Evolutionary conservation across 2,888 invertebrate species (phyloP).

Genomic region (Drosophila kambysellisi): DNA sequence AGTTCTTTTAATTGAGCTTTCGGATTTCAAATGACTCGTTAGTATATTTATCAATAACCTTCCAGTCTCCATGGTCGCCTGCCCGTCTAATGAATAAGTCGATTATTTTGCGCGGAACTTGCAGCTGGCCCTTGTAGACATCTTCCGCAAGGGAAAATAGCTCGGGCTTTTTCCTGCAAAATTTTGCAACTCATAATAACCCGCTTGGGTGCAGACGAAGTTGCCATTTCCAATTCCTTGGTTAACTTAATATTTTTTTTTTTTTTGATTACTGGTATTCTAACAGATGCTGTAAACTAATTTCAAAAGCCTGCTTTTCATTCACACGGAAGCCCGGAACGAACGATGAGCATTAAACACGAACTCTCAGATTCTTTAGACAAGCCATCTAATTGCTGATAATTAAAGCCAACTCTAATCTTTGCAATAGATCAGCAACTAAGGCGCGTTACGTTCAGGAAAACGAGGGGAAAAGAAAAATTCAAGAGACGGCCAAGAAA

Average conservation of each 20-base stretch:
- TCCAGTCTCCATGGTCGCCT: constrained; percentile 37
- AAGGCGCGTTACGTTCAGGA: background rate
- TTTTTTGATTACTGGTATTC: background rate
- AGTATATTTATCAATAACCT: constrained; percentile 48
- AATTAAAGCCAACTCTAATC: constrained; percentile 2
- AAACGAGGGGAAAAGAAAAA: background rate
- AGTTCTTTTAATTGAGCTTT: background rate
- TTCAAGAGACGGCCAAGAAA: background rate
- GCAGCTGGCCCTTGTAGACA: constrained; percentile 44
- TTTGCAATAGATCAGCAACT: constrained; percentile 11
- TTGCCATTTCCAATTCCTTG: constrained; percentile 33
- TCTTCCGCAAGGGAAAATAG: constrained; percentile 50
- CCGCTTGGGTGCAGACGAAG: background rate
- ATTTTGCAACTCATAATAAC: constrained; percentile 50
- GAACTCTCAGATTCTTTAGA: constrained; percentile 8
- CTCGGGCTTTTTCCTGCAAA: constrained; percentile 61
- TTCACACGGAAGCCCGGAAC: constrained; percentile 10
- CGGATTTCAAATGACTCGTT: constrained; percentile 54
- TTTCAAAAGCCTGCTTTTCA: constrained; percentile 26
- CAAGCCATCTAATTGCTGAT: constrained; percentile 4
- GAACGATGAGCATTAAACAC: constrained; percentile 24
- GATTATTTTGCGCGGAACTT: too few relatives aligned
- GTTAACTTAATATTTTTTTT: background rate
- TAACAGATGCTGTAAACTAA: constrained; percentile 11
- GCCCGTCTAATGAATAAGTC: too few relatives aligned